A percentile compares a stretch with the other conserved stretches of the same genome.
phyloP scores from a whole-genome alignment of 2,888 invertebrate genomes.

The Azorinus chamasolen region DNA sequence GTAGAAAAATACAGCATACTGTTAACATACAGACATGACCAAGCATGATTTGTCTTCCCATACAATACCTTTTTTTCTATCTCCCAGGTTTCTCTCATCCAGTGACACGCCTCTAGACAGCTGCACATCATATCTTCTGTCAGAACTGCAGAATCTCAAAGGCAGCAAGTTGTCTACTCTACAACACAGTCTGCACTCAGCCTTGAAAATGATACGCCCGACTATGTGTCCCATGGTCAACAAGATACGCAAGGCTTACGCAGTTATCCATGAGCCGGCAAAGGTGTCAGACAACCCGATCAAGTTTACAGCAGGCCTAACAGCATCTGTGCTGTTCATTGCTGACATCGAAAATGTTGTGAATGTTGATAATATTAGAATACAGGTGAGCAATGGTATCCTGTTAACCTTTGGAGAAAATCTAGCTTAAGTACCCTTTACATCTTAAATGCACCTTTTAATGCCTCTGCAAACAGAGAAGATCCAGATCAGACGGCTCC shows the following conservation, averaged over 20 bases:
- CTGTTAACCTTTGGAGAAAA: too few species aligned
- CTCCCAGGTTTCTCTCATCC: slow-evolving; percentile 82
- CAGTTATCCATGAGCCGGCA: slow-evolving; percentile 93
- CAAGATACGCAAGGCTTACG: slow-evolving; percentile 80
- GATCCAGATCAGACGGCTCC: too few species aligned
- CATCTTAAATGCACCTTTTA: too few species aligned
- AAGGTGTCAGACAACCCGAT: slow-evolving; percentile 93
- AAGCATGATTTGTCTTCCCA: too few species aligned
- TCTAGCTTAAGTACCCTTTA: too few species aligned
- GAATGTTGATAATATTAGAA: slow-evolving; percentile 91
- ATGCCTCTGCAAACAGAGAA: too few species aligned
- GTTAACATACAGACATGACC: too few species aligned
- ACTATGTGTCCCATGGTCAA: slow-evolving; percentile 63
- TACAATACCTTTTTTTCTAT: too few species aligned
- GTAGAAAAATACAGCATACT: too few species aligned
- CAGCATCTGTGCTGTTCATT: slow-evolving; percentile 94
- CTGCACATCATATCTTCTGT: slow-evolving; percentile 93
- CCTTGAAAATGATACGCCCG: slow-evolving; percentile 72
- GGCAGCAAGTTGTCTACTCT: slow-evolving; percentile 75
- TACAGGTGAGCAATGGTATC: slow-evolving; percentile 89
- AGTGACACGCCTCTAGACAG: slow-evolving; percentile 91
- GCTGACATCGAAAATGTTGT: slow-evolving; percentile 94
- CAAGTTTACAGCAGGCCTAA: slow-evolving; percentile 97
- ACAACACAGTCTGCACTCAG: slow-evolving; percentile 74
- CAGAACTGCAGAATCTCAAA: slow-evolving; percentile 87